Conservation (phyloP, 2,113 vertebrate genomes). For the Oncorhynchus kisutch region DNA sequence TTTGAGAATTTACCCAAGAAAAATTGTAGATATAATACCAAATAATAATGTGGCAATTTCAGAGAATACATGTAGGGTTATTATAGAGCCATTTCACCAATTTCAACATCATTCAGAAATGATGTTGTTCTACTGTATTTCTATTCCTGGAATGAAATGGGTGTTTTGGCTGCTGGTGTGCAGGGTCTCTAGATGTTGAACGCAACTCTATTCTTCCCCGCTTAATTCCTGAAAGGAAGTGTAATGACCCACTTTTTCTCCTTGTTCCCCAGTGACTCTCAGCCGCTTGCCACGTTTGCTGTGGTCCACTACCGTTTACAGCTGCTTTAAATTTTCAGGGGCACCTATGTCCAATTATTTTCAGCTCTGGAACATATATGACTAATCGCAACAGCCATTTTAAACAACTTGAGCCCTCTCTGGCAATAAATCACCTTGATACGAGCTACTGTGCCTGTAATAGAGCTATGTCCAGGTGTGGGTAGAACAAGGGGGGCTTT, state of each 20-base stretch:
- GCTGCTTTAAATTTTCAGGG: conserved; percentile 75
- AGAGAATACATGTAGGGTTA: conserved; percentile 45
- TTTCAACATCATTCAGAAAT: conserved; percentile 46
- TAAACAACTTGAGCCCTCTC: conserved; percentile 74
- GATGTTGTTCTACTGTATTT: conserved; percentile 31
- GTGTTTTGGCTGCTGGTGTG: conserved; percentile 33
- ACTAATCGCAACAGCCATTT: conserved; percentile 80
- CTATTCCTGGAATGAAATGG: conserved; percentile 43
- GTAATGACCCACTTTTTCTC: conserved; percentile 75
- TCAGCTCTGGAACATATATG: conserved; percentile 71
- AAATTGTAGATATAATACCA: conserved; percentile 32
- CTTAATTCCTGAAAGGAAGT: conserved; percentile 56
- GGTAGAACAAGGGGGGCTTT: conserved; percentile 47
- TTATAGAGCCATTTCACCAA: conserved; percentile 38
- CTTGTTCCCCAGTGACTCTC: conserved; percentile 56
- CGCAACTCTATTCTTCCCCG: conserved; percentile 31
- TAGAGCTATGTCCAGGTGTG: conserved; percentile 63
- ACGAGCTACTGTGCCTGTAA: conserved; percentile 70
- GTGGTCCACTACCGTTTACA: conserved; percentile 63
- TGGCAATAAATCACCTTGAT: conserved; percentile 79
- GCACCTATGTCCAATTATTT: conserved; percentile 45
- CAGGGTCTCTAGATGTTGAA: conserved; percentile 48
- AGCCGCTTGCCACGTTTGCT: conserved; percentile 62
- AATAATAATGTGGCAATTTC: conserved; percentile 42
- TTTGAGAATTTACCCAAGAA: conserved; percentile 60